Evolutionary conservation across 2,888 invertebrate genomes (phyloP), one percentile per base, ranked within the genome.

Genomic region (Hydraecia micacea): DNA sequence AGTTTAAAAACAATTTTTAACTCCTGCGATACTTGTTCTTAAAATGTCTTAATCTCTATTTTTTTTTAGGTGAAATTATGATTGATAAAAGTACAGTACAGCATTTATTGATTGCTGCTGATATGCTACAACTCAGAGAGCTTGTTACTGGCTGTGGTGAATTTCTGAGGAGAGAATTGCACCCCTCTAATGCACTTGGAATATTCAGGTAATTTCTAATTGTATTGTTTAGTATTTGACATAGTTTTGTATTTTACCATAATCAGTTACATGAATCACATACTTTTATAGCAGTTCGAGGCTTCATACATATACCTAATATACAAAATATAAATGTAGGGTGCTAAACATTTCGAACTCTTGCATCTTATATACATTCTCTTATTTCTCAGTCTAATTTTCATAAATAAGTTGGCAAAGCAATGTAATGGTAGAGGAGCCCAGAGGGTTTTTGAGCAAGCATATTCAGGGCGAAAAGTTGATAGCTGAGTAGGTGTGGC

Each of bases 111-210:
- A 98, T 98, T 85, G 98, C 99, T 67, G 99, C 99, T 66, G 99
- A 99, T 94, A 99, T 99, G 99, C 96, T 99, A 81, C 98, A 99
- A 93, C 96, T 99, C 69, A 97, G 98, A 86, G 99, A 99, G 94
- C 92, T 97, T 63, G 98, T 99, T 28, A 97, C 97, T 75, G 98
- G 98, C 13, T 99, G 99, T 93, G 98, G 98, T 80, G 98, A 98
- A 91, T 99, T 98, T 94, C 97, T 99, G 75, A 98, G 98, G 89
- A 97, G 98, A 89, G 98, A 99, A 95, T 96, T 99, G 79, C 98
- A 99, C 95, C 98, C 98, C 70, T 98, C 98, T 60, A 99, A 99
- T 97, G 98, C 98, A 80, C 97, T 99, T 91, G 99, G 99, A 92
- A 98, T 98, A 95, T 98, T 98, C 93, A 97, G 98, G 98, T 98